Evolutionary conservation across 2,888 invertebrate species (phyloP), one percentile per base, ranked within the genome.

Genomic region (Tetanocera ferruginea): DNA sequence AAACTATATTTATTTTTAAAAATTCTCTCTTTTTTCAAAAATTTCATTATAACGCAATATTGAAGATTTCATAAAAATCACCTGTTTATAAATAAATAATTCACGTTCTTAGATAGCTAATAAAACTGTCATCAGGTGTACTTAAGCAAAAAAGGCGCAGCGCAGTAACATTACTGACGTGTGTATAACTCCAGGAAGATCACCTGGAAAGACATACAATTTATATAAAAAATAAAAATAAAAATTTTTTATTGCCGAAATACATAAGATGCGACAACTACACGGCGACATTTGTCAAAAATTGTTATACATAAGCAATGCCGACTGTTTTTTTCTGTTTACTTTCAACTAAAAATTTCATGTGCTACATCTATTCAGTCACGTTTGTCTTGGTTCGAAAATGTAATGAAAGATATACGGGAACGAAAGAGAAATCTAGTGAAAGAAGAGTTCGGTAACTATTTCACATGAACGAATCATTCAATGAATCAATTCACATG

Each of bases 171-270:
- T 60, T 25, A 25, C 57, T 25, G 9, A 14, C 8, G 25, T 6
- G 6, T 6, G 43, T 2, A 25, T 25, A 14, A 55, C 60, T 60
- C 43, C 72, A n/a, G 37, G 49, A 73, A 62, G 49, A n/a, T 73
- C 73, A 73, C 37, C 73, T 73, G 62, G 28, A 60, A 60, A 19
- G 9, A 69, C n/a, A n/a, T n/a, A n/a, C n/a, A n/a, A n/a, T n/a
- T n/a, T n/a, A 43, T 5, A 66, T 19, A 28, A 11, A 69, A 6
- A 43, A 5, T 25, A n/a, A 14, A 69, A 69, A 43, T 28, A 34
- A 60, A 25, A 19, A 3, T 8, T 14, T 1, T 23, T 60, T 25
- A 23, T 9, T n/a, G 55, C 23, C 8, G 37, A 37, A 37, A 37
- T 8, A 37, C 9, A 37, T 37, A 8, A 37, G 8, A 37, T 1